Evolutionary conservation across 2,888 invertebrate species (phyloP).

Genomic region (Amitus sp.): DNA sequence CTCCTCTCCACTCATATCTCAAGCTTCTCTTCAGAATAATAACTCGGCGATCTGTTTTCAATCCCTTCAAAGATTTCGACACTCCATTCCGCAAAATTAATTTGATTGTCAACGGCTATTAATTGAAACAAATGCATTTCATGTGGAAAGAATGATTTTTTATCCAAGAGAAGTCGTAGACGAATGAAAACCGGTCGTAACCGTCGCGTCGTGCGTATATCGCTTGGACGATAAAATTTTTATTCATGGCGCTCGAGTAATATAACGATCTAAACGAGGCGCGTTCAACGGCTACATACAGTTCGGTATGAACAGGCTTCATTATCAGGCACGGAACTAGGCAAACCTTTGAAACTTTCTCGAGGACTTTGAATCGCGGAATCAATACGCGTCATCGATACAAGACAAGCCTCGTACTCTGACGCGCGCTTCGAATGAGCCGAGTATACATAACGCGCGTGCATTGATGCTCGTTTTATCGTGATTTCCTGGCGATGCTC

Average conservation of each 20-base stretch:
- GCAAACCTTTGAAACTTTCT: too few species aligned
- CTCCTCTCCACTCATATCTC: constrained; percentile 18
- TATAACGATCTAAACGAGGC: background rate
- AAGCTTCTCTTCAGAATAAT: background rate
- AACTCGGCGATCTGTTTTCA: background rate
- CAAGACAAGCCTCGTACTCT: too few species aligned
- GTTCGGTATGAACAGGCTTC: background rate
- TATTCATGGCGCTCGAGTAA: background rate
- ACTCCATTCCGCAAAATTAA: background rate
- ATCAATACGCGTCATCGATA: too few species aligned
- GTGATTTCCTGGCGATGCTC: constrained; percentile 54
- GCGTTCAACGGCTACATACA: background rate
- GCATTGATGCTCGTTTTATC: constrained; percentile 48
- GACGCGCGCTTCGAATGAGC: too few species aligned
- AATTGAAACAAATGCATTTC: background rate
- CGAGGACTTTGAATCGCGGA: too few species aligned
- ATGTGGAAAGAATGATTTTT: background rate
- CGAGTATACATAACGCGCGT: constrained; percentile 22
- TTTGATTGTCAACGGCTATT: background rate
- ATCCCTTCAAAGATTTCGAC: background rate
- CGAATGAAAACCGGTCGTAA: background rate
- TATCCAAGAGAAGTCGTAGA: too few species aligned
- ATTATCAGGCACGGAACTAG: too few species aligned
- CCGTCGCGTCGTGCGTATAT: background rate
- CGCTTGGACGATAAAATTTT: background rate